These are phyloP conservation scores for Pholis gunnellus DNA, from an alignment of 2,113 vertebrate species.

Conservation along the genomic window DNA sequence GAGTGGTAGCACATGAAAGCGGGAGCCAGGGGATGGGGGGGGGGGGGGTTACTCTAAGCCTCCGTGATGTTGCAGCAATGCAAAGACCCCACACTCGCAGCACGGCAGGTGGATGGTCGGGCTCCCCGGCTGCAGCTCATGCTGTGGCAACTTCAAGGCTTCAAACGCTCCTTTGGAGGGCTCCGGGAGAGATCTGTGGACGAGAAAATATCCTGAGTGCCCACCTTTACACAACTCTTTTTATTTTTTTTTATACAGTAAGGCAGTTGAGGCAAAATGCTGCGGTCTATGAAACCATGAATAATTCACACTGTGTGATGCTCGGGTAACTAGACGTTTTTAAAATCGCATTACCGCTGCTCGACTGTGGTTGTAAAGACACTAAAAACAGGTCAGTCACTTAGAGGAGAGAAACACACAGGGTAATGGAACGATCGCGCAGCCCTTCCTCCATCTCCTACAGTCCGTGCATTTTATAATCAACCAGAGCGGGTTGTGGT, in stretches of 20 bases:
- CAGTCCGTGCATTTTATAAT: neutral
- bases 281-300: constrained; percentile 29
- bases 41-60: constrained; percentile 36
- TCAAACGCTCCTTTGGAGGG: constrained; percentile 43
- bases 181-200: constrained; percentile 15
- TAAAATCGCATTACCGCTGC: constrained; percentile 2
- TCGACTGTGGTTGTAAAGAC: neutral
- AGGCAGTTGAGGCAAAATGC: constrained; percentile 23
- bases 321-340: constrained; percentile 17
- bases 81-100: constrained; percentile 51
- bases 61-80: constrained; percentile 66
- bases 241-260: constrained; percentile 1
- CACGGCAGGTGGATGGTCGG: constrained; percentile 23
- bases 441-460: neutral
- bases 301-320: constrained; percentile 24
- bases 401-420: neutral
- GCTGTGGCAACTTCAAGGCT: constrained; percentile 55
- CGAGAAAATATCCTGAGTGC: constrained; percentile 5
- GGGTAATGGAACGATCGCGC: neutral
- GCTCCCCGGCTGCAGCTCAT: constrained; percentile 37
- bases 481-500: too few species aligned
- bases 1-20: constrained; percentile 65
- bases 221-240: constrained; percentile 21
- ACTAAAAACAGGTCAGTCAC: constrained; percentile 7
- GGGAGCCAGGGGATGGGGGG: neutral